These are phyloP conservation scores for Tachysurus vachellii DNA, from an alignment of 2,113 vertebrate species.

Conservation along the genomic window DNA sequence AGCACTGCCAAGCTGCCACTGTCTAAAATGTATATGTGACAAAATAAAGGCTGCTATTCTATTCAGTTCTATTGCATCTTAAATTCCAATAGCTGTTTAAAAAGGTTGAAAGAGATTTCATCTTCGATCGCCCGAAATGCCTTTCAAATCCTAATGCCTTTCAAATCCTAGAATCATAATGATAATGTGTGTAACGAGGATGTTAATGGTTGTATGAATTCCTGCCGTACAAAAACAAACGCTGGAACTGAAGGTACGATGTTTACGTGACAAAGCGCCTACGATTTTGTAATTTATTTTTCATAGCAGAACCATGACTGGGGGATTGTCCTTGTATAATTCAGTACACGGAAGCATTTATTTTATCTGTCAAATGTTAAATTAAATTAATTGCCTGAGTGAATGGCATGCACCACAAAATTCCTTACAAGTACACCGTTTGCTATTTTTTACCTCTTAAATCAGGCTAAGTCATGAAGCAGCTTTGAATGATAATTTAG, in stretches of 20 bases:
- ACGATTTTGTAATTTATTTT: not conserved
- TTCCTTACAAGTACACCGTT: conserved; percentile 18
- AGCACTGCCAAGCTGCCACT: too few relatives aligned
- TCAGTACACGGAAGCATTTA: conserved; percentile 22
- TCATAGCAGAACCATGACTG: not conserved
- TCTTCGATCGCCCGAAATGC: not conserved
- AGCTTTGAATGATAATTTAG: conserved; percentile 38
- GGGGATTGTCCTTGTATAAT: conserved; percentile 1
- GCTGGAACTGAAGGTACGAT: not conserved
- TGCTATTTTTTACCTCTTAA: conserved; percentile 37
- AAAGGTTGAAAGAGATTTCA: not conserved
- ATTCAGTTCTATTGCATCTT: not conserved
- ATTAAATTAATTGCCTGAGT: conserved; percentile 45
- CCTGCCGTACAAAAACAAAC: not conserved
- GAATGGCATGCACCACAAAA: conserved; percentile 45
- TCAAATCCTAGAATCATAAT: not conserved
- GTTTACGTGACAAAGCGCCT: conserved; percentile 20
- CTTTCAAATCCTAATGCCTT: conserved; percentile 2
- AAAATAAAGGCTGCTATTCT: too few relatives aligned
- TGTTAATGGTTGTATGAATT: not conserved
- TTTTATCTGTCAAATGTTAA: conserved; percentile 40
- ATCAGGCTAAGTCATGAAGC: conserved; percentile 54
- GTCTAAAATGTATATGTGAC: too few relatives aligned
- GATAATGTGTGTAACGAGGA: not conserved
- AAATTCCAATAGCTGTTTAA: not conserved